Evolutionary conservation across 2,113 vertebrate genomes (phyloP), one percentile per base, ranked within the genome.

Genomic region (Galbula dea): DNA sequence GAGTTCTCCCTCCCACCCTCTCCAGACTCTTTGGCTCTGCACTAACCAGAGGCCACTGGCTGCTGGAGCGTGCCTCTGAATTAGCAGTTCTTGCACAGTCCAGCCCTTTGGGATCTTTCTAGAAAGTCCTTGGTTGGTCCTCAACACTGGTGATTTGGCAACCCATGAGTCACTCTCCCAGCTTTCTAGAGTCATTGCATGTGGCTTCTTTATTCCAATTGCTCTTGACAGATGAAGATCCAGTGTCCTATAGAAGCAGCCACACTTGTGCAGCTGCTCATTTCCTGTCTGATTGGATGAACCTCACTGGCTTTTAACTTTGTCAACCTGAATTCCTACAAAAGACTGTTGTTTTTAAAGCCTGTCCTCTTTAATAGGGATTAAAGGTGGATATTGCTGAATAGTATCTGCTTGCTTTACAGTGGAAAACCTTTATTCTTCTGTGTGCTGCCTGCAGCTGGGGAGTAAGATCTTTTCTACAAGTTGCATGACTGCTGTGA

Each of bases 21-120:
- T 43, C 37, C 4, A 0, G 0, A 0, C 18, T 45, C 32, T 15
- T 20, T 11, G 26, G 30, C 2, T 16, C 12, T 11, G 4, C 15
- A 1, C 32, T 24, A 36, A 18, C 8, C 17, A 9, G 16, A 39
- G 63, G 11, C 18, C 3, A 2, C 37, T 57, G 45, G 3, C 61
- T 67, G 55, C 37, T 51, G 75, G 58, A 29, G 9, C 3, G 29
- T 29, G 4, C 37, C 16, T 9, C 12, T 7, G 34, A 16, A 49
- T 12, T 46, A 71, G 52, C 29, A 3, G 48, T 62, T 7, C 17
- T 5, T 41, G 46, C 16, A 0, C 22, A 37, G n/a, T 32, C 34
- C 43, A 45, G 17, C 52, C 62, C 18, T 59, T 5, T 5, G 5
- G 76, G 49, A 4, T 39, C 11, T 1, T 75, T 45, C 12, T 5